phyloP scores from a whole-genome alignment of 2,113 vertebrate genomes.

The Pterocles gutturalis region DNA sequence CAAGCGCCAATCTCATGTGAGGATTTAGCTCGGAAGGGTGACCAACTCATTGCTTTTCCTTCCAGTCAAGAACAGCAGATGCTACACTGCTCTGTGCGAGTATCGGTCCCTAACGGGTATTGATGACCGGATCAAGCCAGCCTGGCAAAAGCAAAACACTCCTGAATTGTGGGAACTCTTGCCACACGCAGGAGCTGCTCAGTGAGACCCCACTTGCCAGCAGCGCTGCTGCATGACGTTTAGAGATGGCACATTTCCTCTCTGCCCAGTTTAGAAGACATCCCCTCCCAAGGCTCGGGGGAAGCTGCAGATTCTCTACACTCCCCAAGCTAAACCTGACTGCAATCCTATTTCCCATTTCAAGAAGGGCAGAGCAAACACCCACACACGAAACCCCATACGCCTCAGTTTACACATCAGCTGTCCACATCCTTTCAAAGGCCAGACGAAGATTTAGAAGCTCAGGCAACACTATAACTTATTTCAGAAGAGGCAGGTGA shows the following conservation, averaged over 20 bases:
- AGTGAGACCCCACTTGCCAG: not conserved
- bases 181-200: not conserved
- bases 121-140: not conserved
- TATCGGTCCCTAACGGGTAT: not conserved
- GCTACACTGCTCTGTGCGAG: not conserved
- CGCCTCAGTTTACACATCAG: no score
- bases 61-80: constrained; percentile 26
- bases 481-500: not conserved
- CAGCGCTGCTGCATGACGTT: not conserved
- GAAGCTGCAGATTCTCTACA: not conserved
- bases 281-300: not conserved
- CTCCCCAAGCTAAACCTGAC: not conserved
- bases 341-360: not conserved
- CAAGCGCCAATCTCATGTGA: not conserved
- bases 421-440: not conserved
- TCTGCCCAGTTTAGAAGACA: not conserved
- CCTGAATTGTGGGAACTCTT: not conserved
- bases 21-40: not conserved
- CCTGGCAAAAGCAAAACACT: not conserved
- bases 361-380: not conserved
- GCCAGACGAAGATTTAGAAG: not conserved
- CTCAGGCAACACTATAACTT: not conserved
- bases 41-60: not conserved
- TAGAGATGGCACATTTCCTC: not conserved
- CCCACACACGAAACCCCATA: rapidly evolving